Conservation (phyloP, 37 sponge, comb jelly and placozoan genomes). For the Amphimedon queenslandica region DNA sequence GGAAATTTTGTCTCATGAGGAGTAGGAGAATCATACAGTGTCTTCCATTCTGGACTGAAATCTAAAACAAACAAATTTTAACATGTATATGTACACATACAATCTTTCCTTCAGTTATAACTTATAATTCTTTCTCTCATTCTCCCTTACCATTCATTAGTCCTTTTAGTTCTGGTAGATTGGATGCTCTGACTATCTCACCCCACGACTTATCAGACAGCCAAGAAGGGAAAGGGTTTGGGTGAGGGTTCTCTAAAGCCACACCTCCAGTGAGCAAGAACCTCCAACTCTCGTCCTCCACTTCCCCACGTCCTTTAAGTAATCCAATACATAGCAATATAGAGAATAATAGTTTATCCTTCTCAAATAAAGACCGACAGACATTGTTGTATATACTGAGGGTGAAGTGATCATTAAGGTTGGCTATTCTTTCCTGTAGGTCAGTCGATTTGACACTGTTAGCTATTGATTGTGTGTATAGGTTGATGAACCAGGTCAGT, state of each 20-base stretch:
- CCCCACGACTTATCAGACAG: conserved; percentile 97
- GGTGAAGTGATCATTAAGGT: conserved; percentile 98
- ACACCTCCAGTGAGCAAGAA: conserved; percentile 99
- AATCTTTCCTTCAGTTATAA: too few species aligned
- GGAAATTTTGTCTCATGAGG: conserved; percentile 82
- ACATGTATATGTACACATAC: too few species aligned
- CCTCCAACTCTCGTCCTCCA: conserved; percentile 93
- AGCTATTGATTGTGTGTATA: conserved; percentile 91
- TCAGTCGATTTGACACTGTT: conserved; percentile 81
- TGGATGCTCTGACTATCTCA: conserved; percentile 95
- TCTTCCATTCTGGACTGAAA: conserved; percentile 84
- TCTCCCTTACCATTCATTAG: conserved; percentile 52
- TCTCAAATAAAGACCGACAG: conserved; percentile 97
- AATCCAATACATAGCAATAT: conserved; percentile 87
- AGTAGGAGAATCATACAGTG: conserved; percentile 82
- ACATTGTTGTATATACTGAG: conserved; percentile 95
- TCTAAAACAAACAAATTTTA: conserved; percentile 22
- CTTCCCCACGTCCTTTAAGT: conserved; percentile 78
- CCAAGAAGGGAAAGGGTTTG: conserved; percentile 97
- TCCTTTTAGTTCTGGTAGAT: conserved; percentile 72
- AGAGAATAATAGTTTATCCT: conserved; percentile 97
- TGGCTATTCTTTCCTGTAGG: conserved; percentile 75
- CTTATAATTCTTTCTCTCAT: too few species aligned
- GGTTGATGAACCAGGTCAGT: conserved; percentile 94
- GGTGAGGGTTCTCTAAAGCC: conserved; percentile 97